Base-by-base conservation (phyloP, 2,888 invertebrate genomes). In the Tenthredo notha region DNA sequence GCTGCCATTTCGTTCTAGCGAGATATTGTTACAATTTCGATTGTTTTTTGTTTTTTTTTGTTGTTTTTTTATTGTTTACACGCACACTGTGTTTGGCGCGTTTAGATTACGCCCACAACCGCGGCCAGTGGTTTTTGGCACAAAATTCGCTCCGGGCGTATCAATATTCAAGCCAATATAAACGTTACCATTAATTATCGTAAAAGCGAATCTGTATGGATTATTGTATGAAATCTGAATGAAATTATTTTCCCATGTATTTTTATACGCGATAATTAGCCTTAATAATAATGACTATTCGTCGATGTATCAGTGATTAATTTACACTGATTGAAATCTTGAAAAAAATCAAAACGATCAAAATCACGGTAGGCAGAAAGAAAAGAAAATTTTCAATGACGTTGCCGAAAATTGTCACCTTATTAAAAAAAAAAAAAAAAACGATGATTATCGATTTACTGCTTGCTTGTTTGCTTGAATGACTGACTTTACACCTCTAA, bases 121-220 rank as follows among this genome's bases (percentile, higher is more conserved):
- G 21, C 40, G 21, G 15, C 25, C 6, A 33, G 18, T 67, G 67
- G 18, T 29, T 67, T 67, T 74, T 21, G 40, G 15, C n/a, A 47
- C 74, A 21, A 47, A 74, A 25, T 74, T 74, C 74, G 43, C 74
- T 74, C 74, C 43, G 74, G 72, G 72, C 72, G 21, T 77, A 77
- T 77, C 54, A 54, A 77, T 77, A 77, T 77, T 77, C 29, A 50
- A 54, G n/a, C 50, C 77, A 77, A 77, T 77, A 54, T 77, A n/a
- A 77, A 77, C 75, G 43, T 25, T 75, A 75, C 50, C 9, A 75
- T 9, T 75, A 75, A 75, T 75, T 37, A 75, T 75, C 18, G 40
- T 21, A 50, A 21, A 18, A 18, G 7, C 21, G 18, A 21, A 21
- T 29, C 29, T 10, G 25, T 33, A 2, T 0, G 9, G 9, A 10